These are phyloP conservation scores for Venusia cambrica DNA, from an alignment of 2,888 invertebrate species.

Conservation along the genomic window DNA sequence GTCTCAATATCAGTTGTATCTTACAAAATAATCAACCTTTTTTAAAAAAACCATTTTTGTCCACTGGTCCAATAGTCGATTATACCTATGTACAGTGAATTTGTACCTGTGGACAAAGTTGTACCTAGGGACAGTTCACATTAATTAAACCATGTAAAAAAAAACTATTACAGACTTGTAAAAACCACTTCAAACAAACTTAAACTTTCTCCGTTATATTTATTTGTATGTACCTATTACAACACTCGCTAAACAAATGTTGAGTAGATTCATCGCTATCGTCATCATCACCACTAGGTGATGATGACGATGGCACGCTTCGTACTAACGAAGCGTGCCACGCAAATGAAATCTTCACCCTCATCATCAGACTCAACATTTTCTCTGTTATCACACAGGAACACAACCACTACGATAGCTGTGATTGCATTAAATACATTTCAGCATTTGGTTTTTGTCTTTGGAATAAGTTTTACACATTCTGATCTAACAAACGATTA, in stretches of 20 bases:
- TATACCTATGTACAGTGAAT: too few species aligned
- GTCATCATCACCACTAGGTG: constrained; percentile 7
- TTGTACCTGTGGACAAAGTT: constrained; percentile 19
- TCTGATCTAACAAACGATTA: not conserved
- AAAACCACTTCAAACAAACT: constrained; percentile 7
- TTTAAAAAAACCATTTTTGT: constrained; percentile 15
- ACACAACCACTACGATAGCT: constrained; percentile 17
- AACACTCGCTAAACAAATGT: constrained; percentile 15
- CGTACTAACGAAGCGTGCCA: constrained; percentile 14
- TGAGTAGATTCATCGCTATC: constrained; percentile 17
- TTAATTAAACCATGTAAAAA: constrained; percentile 9
- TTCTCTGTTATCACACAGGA: too few species aligned
- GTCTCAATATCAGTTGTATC: constrained; percentile 1
- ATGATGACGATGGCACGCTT: too few species aligned
- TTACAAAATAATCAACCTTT: constrained; percentile 8
- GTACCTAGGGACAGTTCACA: constrained; percentile 17
- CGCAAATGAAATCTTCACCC: constrained; percentile 11
- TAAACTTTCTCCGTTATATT: constrained; percentile 7
- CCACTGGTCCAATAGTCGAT: too few species aligned
- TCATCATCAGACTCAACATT: too few species aligned
- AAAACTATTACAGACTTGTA: not conserved
- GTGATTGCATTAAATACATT: constrained; percentile 19
- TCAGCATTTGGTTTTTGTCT: constrained; percentile 17
- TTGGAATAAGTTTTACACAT: constrained; percentile 12
- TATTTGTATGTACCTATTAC: constrained; percentile 13